A percentile compares a stretch with the other conserved stretches of the same genome.
Conservation (phyloP, 2,797 vertebrate genomes). For the Nyctibius grandis region DNA sequence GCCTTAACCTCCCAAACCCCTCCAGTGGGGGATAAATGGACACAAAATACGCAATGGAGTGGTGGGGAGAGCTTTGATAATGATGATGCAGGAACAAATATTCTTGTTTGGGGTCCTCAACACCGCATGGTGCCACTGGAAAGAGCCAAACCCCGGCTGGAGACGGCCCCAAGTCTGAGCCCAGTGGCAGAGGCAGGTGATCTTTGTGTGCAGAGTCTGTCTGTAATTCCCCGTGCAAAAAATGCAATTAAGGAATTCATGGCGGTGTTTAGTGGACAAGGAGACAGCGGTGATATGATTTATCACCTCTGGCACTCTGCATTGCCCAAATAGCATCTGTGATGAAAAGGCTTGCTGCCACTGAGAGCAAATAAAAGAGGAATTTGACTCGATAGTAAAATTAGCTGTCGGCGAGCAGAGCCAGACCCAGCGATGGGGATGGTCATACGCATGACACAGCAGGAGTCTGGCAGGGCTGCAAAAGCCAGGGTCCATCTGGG, state of each 20-base stretch:
- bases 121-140: accelerated
- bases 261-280: not conserved
- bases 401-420: not conserved
- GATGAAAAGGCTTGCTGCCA: not conserved
- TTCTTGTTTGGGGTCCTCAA: not conserved
- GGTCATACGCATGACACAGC: not conserved
- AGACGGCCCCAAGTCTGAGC: not conserved
- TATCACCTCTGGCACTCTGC: not conserved
- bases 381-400: not conserved
- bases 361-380: not conserved
- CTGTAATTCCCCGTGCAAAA: not conserved
- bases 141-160: not conserved
- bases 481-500: not conserved
- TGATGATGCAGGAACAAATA: not conserved
- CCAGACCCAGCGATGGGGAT: accelerated
- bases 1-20: not conserved
- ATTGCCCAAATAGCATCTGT: not conserved
- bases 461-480: not conserved
- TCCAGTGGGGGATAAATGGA: accelerated
- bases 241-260: accelerated
- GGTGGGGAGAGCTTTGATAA: not conserved
- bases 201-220: not conserved
- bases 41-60: accelerated
- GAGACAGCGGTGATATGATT: not conserved
- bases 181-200: not conserved